A percentile compares a stretch with the other conserved stretches of the same genome.
These are phyloP conservation scores for Panagrolaimus sp. DNA, from an alignment of 1,140 invertebrate species.

Conservation along the genomic window DNA sequence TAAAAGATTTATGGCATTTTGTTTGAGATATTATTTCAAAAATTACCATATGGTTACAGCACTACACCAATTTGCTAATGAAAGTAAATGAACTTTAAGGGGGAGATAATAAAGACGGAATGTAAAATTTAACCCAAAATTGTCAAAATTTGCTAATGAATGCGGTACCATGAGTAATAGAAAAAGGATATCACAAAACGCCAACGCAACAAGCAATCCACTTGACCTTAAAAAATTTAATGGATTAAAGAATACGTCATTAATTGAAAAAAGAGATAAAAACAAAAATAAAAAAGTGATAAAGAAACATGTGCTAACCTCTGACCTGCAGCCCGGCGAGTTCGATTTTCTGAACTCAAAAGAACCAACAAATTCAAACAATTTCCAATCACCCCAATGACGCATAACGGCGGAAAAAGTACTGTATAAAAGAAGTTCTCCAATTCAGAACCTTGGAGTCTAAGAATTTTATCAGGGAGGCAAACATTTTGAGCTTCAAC, in stretches of 20 bases:
- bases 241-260: background rate
- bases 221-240: conserved; percentile 40
- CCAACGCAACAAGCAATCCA: conserved; percentile 39
- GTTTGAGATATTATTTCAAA: background rate
- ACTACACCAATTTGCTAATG: conserved; percentile 49
- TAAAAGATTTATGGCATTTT: background rate
- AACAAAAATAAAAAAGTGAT: background rate
- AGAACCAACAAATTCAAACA: conserved; percentile 43
- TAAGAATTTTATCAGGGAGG: background rate
- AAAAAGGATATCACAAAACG: conserved; percentile 48
- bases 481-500: background rate
- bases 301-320: background rate
- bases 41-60: conserved; percentile 44
- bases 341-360: conserved; percentile 24
- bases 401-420: conserved; percentile 43
- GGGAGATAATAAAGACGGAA: conserved; percentile 42
- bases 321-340: conserved; percentile 14
- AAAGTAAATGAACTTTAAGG: conserved; percentile 36
- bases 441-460: conserved; percentile 19
- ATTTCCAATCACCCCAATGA: conserved; percentile 41
- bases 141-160: conserved; percentile 46
- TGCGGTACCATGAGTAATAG: conserved; percentile 40
- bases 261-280: background rate
- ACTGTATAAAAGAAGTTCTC: conserved; percentile 35
- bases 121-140: conserved; percentile 34